A percentile compares a stretch with the other conserved stretches of the same genome.
These are phyloP conservation scores for Columba janthina DNA, from an alignment of 2,113 vertebrate genomes.

Conservation along the genomic window DNA sequence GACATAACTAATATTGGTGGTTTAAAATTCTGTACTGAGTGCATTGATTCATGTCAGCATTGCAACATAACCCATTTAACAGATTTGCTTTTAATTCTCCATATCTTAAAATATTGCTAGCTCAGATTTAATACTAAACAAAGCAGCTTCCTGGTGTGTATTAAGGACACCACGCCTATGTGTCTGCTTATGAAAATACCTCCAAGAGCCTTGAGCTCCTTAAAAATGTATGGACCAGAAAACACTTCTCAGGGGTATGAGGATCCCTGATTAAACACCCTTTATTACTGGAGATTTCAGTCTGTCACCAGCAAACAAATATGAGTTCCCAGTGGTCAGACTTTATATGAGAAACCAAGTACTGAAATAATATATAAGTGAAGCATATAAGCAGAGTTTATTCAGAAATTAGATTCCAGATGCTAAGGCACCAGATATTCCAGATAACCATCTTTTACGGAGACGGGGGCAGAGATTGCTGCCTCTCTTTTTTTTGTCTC, in stretches of 20 bases:
- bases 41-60: neutral
- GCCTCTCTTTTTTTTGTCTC: rapidly evolving
- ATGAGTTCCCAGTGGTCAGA: neutral
- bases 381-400: neutral
- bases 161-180: neutral
- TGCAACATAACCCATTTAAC: neutral
- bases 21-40: neutral
- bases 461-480: neutral
- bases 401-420: neutral
- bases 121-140: neutral
- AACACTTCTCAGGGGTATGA: neutral
- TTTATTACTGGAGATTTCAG: neutral
- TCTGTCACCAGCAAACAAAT: neutral
- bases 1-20: neutral
- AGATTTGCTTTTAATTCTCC: neutral
- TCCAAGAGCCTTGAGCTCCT: neutral
- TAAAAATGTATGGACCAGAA: neutral
- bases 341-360: neutral
- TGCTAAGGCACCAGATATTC: neutral
- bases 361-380: neutral
- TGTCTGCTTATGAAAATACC: neutral
- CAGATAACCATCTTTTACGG: neutral
- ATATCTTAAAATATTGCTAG: neutral
- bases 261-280: neutral
- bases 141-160: neutral